Base-by-base conservation (phyloP, 2,113 vertebrate genomes). In the Rhinopomastus cyanomelas region DNA sequence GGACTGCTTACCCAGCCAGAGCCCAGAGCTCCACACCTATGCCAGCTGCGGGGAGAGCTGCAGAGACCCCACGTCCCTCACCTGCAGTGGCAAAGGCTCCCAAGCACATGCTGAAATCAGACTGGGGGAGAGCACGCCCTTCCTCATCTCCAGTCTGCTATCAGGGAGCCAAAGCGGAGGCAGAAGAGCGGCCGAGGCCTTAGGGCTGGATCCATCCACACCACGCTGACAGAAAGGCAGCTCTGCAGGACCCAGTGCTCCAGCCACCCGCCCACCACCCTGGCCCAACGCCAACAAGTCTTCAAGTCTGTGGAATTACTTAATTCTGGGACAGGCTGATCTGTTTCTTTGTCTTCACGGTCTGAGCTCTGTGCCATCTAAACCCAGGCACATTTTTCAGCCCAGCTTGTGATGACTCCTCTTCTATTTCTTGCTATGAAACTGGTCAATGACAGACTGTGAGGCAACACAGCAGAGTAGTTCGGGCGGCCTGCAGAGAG, bases 371-470 rank as follows among this genome's bases (percentile, higher is more conserved):
- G 3, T 12, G 53, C 44, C 69, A 11, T 29, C 34, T 52, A n/a
- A n/a, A n/a, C 49, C n/a, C 15, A 57, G 71, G 27, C 4, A 9
- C 11, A 0, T 27, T 34, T 11, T 42, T n/a, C 17, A 6, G 26
- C 20, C 34, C 59, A 27, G 62, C 6, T 36, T 4, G 0, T 13
- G 8, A 1, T 0, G 1, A 59, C 26, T 26, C 66, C 53, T 60
- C 53, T 7, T 12, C 32, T 30, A 1, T 23, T 55, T 25, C 69
- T 34, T 7, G 16, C n/a, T 52, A 18, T 1, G 4, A 62, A 65
- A 55, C 8, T 0, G 0, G 32, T 67, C 29, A 22, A 18, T 0
- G 1, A 23, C 11, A 15, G 34, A 30, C 11, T 1, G 0, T 0
- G 2, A 26, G 17, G 11, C 2, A 3, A 39, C 52, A 12, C 6